phyloP scores from a whole-genome alignment of 2,888 invertebrate genomes.

The Trissonchulus latispiculum region DNA sequence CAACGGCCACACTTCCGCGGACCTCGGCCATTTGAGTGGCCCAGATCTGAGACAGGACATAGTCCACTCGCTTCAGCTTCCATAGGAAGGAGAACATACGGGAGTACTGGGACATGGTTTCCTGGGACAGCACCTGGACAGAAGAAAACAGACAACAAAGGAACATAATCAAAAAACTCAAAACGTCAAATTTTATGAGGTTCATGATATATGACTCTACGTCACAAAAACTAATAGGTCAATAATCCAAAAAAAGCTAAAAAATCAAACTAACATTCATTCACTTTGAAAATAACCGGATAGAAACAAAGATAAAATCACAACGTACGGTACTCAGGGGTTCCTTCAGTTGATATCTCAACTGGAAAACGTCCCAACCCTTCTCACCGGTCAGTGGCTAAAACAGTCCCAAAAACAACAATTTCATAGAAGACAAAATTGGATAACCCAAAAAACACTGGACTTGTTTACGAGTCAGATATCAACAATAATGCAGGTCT shows the following conservation, averaged over 20 bases:
- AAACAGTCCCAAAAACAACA: background rate
- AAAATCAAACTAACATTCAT: background rate
- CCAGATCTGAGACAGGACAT: conserved; percentile 68
- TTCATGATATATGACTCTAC: too few species aligned
- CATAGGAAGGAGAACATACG: conserved; percentile 75
- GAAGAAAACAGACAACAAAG: too few species aligned
- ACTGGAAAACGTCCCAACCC: conserved; percentile 79
- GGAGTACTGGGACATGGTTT: conserved; percentile 52
- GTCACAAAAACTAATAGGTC: too few species aligned
- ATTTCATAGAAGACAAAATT: too few species aligned
- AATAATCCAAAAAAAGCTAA: conserved; percentile 44
- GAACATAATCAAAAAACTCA: background rate
- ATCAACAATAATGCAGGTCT: too few species aligned
- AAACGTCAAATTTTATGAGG: background rate
- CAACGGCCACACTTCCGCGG: conserved; percentile 53
- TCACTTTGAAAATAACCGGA: conserved; percentile 19
- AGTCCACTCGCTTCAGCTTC: conserved; percentile 79
- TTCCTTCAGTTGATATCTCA: conserved; percentile 75
- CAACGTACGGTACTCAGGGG: conserved; percentile 67
- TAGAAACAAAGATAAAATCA: background rate
- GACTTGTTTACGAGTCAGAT: too few species aligned
- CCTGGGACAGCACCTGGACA: conserved; percentile 28
- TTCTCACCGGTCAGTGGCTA: conserved; percentile 47
- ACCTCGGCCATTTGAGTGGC: conserved; percentile 66
- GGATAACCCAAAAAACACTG: too few species aligned